Conservation (phyloP, 2,888 invertebrate species). For the Folsomia manolachei region DNA sequence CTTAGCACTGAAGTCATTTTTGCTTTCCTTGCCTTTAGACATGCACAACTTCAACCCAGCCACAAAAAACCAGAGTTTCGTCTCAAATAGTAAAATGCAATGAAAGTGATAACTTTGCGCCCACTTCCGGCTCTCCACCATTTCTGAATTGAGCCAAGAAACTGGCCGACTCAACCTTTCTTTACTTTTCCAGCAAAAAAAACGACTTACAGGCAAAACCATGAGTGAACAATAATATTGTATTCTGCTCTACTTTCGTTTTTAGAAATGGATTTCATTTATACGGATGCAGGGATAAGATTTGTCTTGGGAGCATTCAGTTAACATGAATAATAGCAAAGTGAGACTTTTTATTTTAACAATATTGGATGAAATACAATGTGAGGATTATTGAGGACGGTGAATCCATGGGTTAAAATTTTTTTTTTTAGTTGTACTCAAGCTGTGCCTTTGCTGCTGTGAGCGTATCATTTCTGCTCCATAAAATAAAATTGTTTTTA, state of each 20-base stretch:
- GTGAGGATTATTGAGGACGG: neutral
- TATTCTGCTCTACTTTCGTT: too few relatives aligned
- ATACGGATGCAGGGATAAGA: neutral
- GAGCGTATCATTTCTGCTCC: constrained; percentile 46
- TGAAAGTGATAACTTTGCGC: neutral
- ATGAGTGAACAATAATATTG: too few relatives aligned
- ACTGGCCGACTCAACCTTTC: neutral
- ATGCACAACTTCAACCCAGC: neutral
- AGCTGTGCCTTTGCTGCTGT: neutral
- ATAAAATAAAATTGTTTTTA: too few relatives aligned
- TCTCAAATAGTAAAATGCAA: neutral
- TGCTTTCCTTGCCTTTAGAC: too few relatives aligned
- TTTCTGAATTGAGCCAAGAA: neutral
- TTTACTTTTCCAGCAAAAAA: neutral
- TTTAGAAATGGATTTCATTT: too few relatives aligned
- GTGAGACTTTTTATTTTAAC: neutral
- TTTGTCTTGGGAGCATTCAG: neutral
- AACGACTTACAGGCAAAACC: too few relatives aligned
- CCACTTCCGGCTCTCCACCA: neutral
- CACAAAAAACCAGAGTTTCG: neutral
- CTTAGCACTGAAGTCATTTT: too few relatives aligned
- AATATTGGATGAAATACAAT: neutral
- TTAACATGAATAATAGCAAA: constrained; percentile 13
- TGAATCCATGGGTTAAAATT: neutral
- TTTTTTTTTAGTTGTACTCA: constrained; percentile 5